These are phyloP conservation scores for Drosophila kanekoi DNA, from an alignment of 2,888 invertebrate genomes.

Conservation along the genomic window DNA sequence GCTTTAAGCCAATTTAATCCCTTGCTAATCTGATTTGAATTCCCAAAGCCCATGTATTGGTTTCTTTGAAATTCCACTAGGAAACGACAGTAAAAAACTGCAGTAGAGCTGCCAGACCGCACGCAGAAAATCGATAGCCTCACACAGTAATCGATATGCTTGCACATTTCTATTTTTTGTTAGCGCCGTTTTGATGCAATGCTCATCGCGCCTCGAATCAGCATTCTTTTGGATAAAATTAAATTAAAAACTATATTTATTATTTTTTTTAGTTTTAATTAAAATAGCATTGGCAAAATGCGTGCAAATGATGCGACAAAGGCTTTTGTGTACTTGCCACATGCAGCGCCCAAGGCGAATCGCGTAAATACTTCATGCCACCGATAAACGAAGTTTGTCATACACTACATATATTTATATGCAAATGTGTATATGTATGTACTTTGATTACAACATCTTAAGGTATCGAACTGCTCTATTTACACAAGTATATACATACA, in stretches of 20 bases:
- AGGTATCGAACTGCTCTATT: not conserved
- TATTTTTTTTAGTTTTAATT: conserved; percentile 15
- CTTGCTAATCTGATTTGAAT: too few species aligned
- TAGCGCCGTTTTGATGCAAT: not conserved
- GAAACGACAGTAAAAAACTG: not conserved
- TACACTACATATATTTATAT: conserved; percentile 4
- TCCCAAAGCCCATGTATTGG: too few species aligned
- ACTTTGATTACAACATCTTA: conserved; percentile 4
- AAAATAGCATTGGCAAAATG: conserved; percentile 9
- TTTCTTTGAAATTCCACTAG: too few species aligned
- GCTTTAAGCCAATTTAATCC: too few species aligned
- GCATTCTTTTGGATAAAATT: not conserved
- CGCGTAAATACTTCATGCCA: not conserved
- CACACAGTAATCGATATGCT: not conserved
- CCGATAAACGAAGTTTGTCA: not conserved
- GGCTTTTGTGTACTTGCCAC: conserved; percentile 7
- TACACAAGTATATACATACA: not conserved
- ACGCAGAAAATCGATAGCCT: not conserved
- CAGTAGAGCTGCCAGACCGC: not conserved
- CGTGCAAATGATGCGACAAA: conserved; percentile 16
- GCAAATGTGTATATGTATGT: not conserved
- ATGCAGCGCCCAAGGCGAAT: conserved; percentile 3
- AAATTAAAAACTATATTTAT: not conserved
- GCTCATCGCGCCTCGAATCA: not conserved
- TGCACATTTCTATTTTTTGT: not conserved